A percentile compares a stretch with the other conserved stretches of the same genome.
Evolutionary conservation across 2,888 invertebrate species (phyloP).

Genomic region (Gastrophysa polygoni): DNA sequence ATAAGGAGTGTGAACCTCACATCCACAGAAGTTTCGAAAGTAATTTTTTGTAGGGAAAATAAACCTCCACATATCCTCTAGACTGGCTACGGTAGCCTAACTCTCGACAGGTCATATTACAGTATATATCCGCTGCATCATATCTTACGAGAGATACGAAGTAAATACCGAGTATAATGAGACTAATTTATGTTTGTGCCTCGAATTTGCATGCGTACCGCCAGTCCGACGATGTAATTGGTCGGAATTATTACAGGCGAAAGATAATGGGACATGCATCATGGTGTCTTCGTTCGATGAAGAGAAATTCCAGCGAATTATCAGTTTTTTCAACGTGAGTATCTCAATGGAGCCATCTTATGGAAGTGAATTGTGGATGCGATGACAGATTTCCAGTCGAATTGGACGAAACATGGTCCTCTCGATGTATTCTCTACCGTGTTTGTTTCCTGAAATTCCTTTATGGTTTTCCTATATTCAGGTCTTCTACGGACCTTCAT

Average conservation of each 20-base stretch:
- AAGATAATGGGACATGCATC: constrained; percentile 28
- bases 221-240: constrained; percentile 25
- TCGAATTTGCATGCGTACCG: constrained; percentile 46
- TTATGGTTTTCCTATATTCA: too few species aligned
- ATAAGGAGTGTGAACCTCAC: too few species aligned
- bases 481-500: too few species aligned
- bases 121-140: neutral
- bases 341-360: neutral
- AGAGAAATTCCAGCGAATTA: neutral
- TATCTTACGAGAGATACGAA: constrained; percentile 38
- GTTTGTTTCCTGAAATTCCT: too few species aligned
- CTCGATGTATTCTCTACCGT: too few species aligned
- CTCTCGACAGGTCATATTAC: neutral
- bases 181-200: constrained; percentile 51
- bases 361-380: too few species aligned
- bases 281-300: constrained; percentile 23
- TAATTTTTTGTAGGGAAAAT: too few species aligned
- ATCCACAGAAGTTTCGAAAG: too few species aligned
- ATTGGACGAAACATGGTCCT: too few species aligned
- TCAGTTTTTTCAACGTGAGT: neutral
- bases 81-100: neutral
- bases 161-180: constrained; percentile 52
- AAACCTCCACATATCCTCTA: too few species aligned
- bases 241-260: constrained; percentile 28
- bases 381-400: too few species aligned